Evolutionary conservation across 53 echinoderm and acorn worm genomes (phyloP), one percentile per base, ranked within the genome.

Genomic region (Patiria pectinifera): DNA sequence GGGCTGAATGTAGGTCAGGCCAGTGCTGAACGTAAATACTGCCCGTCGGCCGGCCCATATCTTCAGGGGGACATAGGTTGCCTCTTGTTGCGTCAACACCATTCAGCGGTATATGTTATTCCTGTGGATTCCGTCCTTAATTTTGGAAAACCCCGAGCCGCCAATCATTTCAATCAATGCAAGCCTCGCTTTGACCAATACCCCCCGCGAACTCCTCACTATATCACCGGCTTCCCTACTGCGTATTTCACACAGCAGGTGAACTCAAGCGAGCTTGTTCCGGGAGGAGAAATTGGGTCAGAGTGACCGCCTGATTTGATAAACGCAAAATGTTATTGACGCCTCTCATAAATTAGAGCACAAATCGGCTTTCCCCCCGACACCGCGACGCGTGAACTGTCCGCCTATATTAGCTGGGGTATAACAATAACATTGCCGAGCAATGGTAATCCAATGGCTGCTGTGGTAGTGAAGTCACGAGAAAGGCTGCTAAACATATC

Each of bases 1-100:
- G n/a, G 88, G 60, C 61, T 80, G 86, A 88, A 93, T 87, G 82
- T 93, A 93, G 93, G 93, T 93, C 93, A 93, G 59, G 86, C 83
- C 71, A 48, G 88, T 24, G 62, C 69, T 47, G 71, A 83, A 87
- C 93, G 88, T 75, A 88, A 88, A 87, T 88, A 92, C 58, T 74
- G 53, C 76, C 85, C 85, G 74, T 60, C 62, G 84, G 85, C 85
- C 79, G 92, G 44, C 83, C 91, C 63, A 90, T 90, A 91, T 84
- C 84, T 83, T 74, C 13, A 82, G 91, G 83, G 82, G 49, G 74
- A 35, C 81, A 16, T 7, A 70, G 83, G 48, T 47, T 13, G 72
- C 22, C 63, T 70, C 43, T 19, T 88, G 78, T 78, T 88, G 88
- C 88, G 22, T 88, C 88, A 88, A 78, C 88, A 78, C 62, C 4